Evolutionary conservation across 1,140 invertebrate species (phyloP).

Genomic region (Megathymus violae): DNA sequence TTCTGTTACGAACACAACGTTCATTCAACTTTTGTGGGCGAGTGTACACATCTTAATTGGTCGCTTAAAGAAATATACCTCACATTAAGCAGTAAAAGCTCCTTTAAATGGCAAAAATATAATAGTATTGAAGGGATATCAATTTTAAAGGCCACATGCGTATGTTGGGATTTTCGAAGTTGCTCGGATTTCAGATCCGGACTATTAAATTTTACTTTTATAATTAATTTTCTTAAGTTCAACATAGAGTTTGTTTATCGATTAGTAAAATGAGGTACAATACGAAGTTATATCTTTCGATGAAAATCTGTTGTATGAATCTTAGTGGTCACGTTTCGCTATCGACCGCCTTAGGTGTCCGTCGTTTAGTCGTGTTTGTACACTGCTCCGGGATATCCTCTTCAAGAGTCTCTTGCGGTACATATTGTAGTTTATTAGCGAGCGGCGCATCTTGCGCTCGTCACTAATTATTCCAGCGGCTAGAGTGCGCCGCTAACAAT

Average conservation of each 20-base stretch:
- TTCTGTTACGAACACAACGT: conserved; percentile 17
- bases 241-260: conserved; percentile 6
- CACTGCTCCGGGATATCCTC: background rate
- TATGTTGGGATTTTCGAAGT: conserved; percentile 7
- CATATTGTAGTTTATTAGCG: conserved; percentile 40
- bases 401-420: conserved; percentile 38
- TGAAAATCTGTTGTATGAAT: too few species aligned
- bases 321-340: background rate
- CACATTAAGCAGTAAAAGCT: conserved; percentile 36
- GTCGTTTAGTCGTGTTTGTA: conserved; percentile 12
- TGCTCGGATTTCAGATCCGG: conserved; percentile 10
- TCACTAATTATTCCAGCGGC: conserved; percentile 48
- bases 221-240: conserved; percentile 11
- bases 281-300: too few species aligned
- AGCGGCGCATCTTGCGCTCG: conserved; percentile 43
- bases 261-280: too few species aligned
- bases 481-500: conserved; percentile 43
- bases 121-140: conserved; percentile 19
- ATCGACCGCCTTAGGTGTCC: conserved; percentile 1
- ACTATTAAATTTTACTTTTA: conserved; percentile 24
- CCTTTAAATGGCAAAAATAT: conserved; percentile 15
- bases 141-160: conserved; percentile 22
- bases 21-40: conserved; percentile 32
- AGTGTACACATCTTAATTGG: conserved; percentile 60
- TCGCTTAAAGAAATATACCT: conserved; percentile 59